Percentiles rank a stretch among this genome's conserved stretches.
Conservation (phyloP, 1,140 invertebrate genomes). For the Stenopsyche tienmushanensis region DNA sequence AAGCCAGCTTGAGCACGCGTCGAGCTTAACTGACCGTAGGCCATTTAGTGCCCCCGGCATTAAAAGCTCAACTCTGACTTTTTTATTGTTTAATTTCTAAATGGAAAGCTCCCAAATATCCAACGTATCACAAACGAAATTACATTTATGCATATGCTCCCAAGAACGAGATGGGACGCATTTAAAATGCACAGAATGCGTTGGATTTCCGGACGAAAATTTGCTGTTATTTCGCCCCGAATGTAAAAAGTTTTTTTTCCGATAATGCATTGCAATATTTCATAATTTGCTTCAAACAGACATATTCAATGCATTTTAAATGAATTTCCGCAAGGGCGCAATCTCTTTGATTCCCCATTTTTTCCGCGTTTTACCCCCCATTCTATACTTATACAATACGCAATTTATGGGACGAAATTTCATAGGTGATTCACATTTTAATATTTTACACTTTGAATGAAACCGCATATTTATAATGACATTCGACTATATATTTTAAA, state of each 20-base stretch:
- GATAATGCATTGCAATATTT: constrained; percentile 40
- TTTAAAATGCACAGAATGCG: too few relatives aligned
- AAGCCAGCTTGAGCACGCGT: not conserved
- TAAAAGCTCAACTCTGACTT: not conserved
- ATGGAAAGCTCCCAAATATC: not conserved
- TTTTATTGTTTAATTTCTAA: constrained; percentile 12
- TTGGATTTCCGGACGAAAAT: not conserved
- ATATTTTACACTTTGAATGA: too few relatives aligned
- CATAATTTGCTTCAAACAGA: constrained; percentile 42
- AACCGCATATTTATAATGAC: too few relatives aligned
- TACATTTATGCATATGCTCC: too few relatives aligned
- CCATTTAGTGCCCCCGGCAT: not conserved
- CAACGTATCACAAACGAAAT: too few relatives aligned
- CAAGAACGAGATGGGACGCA: too few relatives aligned
- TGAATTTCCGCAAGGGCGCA: constrained; percentile 31
- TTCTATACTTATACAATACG: not conserved
- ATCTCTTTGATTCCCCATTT: constrained; percentile 14
- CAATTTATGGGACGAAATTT: too few relatives aligned
- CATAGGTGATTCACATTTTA: too few relatives aligned
- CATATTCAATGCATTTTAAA: constrained; percentile 43
- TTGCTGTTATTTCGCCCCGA: not conserved
- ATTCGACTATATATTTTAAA: too few relatives aligned
- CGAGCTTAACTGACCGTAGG: constrained; percentile 3
- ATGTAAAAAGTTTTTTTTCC: constrained; percentile 21
- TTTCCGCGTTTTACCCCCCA: not conserved